A percentile compares a stretch with the other conserved stretches of the same genome.
These are phyloP conservation scores for Trichechus manatus DNA, from an alignment of 2,113 vertebrate species.

Conservation along the genomic window DNA sequence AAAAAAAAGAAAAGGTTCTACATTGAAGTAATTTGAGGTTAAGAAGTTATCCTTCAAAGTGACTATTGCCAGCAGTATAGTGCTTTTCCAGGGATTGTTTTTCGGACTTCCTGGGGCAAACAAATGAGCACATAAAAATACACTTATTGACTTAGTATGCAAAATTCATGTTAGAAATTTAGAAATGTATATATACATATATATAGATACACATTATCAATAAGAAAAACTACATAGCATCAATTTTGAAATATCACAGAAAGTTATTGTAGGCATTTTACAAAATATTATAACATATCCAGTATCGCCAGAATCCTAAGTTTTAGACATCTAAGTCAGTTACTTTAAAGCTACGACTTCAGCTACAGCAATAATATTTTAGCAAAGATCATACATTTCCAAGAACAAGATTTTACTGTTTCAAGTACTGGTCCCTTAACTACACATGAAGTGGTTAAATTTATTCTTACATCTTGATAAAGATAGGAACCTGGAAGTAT, in stretches of 20 bases:
- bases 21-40: neutral
- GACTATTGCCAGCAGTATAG: neutral
- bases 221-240: neutral
- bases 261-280: neutral
- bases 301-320: neutral
- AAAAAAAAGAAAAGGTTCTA: neutral
- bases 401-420: neutral
- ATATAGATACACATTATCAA: no score
- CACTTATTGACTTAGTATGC: neutral
- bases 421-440: neutral
- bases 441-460: neutral
- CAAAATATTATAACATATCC: neutral
- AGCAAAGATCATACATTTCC: neutral
- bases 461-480: neutral
- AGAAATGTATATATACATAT: neutral
- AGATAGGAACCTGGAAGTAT: neutral
- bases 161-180: neutral
- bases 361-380: neutral
- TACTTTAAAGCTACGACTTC: neutral
- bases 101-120: neutral
- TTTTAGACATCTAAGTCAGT: neutral
- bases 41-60: neutral
- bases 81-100: neutral
- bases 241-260: neutral
- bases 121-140: neutral